Base-by-base conservation (phyloP, 2,888 invertebrate genomes). In the Lycocerus yunnanus region DNA sequence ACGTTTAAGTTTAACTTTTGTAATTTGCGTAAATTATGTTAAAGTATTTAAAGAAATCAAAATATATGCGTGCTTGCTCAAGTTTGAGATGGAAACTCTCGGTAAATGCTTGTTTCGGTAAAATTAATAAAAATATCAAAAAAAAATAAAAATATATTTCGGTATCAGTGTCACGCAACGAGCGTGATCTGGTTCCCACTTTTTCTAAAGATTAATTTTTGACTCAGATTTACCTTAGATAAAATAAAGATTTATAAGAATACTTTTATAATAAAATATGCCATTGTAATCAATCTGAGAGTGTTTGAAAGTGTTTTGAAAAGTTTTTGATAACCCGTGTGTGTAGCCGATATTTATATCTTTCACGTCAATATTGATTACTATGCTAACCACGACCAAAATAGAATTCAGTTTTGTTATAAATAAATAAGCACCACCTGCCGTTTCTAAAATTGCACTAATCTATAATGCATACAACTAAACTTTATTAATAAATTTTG, bases 371-470 rank as follows among this genome's bases (percentile, higher is more conserved):
- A 72, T 75, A 77, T 77, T 69, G 77, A 77, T 77, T 69, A 69
- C 75, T 75, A 76, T 73, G 77, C 77, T 75, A 75, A 75, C 77
- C 77, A 75, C 77, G 75, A 63, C 66, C 58, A 71, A 72, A 76
- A 74, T 73, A 69, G 77, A 75, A 70, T 74, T 71, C 69, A 75
- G 75, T 75, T 75, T 66, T 69, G 73, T 72, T 70, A 75, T 77
- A 77, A 77, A 77, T 77, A 77, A 77, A 70, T 77, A 77, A 77
- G 74, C 65, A 77, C 72, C 77, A 73, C 70, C 75, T 75, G 75
- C 71, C 77, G 72, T 71, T 73, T 70, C 75, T 66, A 72, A 75
- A 75, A 75, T 73, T 69, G 61, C 68, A 58, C 69, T 60, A 71
- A 73, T 73, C 72, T 68, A 69, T 75, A 75, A 75, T 72, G 75